Conservation (phyloP, 2,888 invertebrate species). For the Bembecia ichneumoniformis region DNA sequence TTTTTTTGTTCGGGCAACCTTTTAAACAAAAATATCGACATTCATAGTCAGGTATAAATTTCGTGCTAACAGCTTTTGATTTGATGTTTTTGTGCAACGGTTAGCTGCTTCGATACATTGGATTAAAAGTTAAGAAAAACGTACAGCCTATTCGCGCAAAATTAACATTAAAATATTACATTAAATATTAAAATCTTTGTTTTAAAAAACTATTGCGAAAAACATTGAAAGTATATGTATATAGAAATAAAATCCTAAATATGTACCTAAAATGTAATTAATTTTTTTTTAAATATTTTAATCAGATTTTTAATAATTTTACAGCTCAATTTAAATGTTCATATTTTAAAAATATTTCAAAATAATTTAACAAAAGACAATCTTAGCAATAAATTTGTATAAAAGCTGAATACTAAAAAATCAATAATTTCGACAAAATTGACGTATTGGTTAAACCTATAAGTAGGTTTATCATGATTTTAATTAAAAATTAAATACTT, state of each 20-base stretch:
- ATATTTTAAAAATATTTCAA: too few species aligned
- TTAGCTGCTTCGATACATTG: neutral
- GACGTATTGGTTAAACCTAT: neutral
- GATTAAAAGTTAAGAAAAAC: neutral
- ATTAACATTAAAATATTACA: too few species aligned
- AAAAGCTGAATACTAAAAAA: neutral
- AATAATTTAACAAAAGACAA: too few species aligned
- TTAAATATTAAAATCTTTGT: neutral
- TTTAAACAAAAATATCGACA: slow-evolving; percentile 53
- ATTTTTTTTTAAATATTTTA: neutral
- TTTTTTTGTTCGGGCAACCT: slow-evolving; percentile 44
- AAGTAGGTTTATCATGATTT: too few species aligned
- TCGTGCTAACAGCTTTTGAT: slow-evolving; percentile 35
- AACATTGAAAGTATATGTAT: too few species aligned
- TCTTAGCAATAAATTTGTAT: too few species aligned
- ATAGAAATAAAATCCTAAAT: too few species aligned
- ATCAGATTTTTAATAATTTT: neutral
- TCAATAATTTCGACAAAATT: neutral
- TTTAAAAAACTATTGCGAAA: neutral
- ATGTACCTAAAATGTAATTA: neutral
- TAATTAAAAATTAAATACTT: too few species aligned
- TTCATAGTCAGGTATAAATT: slow-evolving; percentile 68
- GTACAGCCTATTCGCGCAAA: too few species aligned
- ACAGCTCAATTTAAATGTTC: neutral
- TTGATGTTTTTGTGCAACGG: slow-evolving; percentile 7